A percentile compares a stretch with the other conserved stretches of the same genome.
These are phyloP conservation scores for Drosophila hamatofila DNA, from an alignment of 2,888 invertebrate genomes.

Conservation along the genomic window DNA sequence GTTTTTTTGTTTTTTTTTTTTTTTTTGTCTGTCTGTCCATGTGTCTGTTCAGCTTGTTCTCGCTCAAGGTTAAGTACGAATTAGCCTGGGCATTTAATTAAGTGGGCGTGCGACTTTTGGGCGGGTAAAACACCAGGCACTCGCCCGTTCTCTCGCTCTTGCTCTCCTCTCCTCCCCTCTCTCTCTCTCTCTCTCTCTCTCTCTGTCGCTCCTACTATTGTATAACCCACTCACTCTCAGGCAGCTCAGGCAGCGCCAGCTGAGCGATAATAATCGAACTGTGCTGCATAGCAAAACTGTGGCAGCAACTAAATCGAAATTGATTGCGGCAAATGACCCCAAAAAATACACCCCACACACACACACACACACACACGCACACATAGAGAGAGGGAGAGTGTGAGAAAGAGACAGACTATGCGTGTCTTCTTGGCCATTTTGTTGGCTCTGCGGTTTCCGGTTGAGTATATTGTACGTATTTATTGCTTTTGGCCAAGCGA, in stretches of 20 bases:
- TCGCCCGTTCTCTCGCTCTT: background rate
- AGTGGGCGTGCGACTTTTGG: constrained; percentile 69
- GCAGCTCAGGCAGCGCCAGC: constrained; percentile 3
- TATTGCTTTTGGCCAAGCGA: constrained; percentile 46
- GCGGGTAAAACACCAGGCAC: constrained; percentile 27
- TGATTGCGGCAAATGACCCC: constrained; percentile 71
- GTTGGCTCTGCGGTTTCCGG: constrained; percentile 51
- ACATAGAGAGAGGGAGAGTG: background rate
- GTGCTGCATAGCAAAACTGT: constrained; percentile 59
- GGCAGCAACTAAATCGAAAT: constrained; percentile 74
- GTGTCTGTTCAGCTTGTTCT: constrained; percentile 25
- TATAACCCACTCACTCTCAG: background rate
- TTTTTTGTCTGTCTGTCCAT: background rate
- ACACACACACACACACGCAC: constrained; percentile 6
- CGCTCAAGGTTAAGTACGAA: constrained; percentile 65
- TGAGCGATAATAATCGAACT: constrained; percentile 68
- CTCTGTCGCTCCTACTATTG: background rate
- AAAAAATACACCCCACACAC: constrained; percentile 17
- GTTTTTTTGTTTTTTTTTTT: constrained; percentile 4
- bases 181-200: background rate
- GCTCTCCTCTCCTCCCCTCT: background rate
- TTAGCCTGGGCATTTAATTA: constrained; percentile 72
- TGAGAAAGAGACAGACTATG: constrained; percentile 16
- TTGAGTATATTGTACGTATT: constrained; percentile 33
- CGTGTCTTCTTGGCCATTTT: constrained; percentile 59